Evolutionary conservation across 2,888 invertebrate genomes (phyloP), one percentile per base, ranked within the genome.

Genomic region (Erebia palarica): DNA sequence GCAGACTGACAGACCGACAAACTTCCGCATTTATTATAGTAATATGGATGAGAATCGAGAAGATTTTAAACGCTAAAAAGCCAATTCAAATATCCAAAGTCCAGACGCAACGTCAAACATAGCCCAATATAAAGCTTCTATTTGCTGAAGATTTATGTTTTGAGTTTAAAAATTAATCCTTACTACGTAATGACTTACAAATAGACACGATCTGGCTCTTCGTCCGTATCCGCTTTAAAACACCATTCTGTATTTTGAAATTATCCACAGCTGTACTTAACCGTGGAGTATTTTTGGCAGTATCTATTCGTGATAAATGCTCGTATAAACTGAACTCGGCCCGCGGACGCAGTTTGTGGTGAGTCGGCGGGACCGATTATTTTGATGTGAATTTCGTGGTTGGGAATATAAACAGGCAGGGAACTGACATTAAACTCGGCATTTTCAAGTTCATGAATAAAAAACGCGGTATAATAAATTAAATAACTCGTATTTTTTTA

Each of bases 201-300:
- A 27, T 18, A 36, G 60, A 58, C 10, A 18, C 47, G 59, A 68
- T 69, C 75, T 73, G 76, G 73, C 73, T 60, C 9, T 13, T 9
- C 60, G 71, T 68, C 68, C 65, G 49, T 42, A n/a, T 27, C 60
- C 18, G 36, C 42, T 70, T 74, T 70, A 70, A 72, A 74, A 74
- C 61, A 47, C 49, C 57, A 63, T 70, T 68, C 57, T 51, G 67
- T 68, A 65, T 65, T 72, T 61, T 70, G 65, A 63, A 73, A 72
- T 70, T 73, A 73, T 69, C 70, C 42, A 60, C 73, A 73, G 73
- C 66, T 69, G 69, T 65, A 74, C 70, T 75, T 70, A 75, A 60
- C 72, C 70, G 69, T 69, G 58, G 53, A 44, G 53, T 66, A 68
- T 70, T 74, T 72, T 65, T 72, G 65, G 72, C 73, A 65, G 68